Evolutionary conservation across 2,888 invertebrate species (phyloP).

Genomic region (Dorcus parallelipipedus): DNA sequence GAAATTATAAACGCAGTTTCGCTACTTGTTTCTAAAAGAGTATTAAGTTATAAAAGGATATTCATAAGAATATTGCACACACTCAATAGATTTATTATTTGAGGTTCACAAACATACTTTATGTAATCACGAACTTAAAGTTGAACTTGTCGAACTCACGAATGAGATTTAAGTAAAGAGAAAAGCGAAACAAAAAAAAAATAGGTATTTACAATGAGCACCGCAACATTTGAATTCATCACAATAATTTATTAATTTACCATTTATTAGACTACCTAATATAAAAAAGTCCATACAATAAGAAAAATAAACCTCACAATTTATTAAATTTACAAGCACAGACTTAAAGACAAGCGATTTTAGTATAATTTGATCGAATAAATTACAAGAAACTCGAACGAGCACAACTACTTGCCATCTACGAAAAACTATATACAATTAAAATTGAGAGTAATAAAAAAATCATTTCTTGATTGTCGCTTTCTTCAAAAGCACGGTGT

Average conservation of each 20-base stretch:
- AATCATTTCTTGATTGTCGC: background rate
- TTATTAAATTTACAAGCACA: slow-evolving; percentile 8
- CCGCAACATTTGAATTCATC: slow-evolving; percentile 12
- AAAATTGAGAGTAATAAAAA: background rate
- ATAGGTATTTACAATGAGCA: slow-evolving; percentile 9
- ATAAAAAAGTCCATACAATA: slow-evolving; percentile 16
- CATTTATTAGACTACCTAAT: slow-evolving; percentile 14
- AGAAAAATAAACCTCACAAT: slow-evolving; percentile 14
- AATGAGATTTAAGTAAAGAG: background rate
- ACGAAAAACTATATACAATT: background rate
- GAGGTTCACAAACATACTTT: too few relatives aligned
- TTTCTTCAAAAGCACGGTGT: background rate
- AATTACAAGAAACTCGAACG: background rate
- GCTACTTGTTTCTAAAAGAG: too few relatives aligned
- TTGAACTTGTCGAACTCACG: too few relatives aligned
- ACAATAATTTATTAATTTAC: slow-evolving; percentile 20
- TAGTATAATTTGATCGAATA: background rate
- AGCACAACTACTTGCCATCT: background rate
- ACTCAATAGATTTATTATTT: too few relatives aligned
- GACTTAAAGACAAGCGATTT: background rate
- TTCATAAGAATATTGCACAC: too few relatives aligned
- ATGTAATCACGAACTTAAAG: too few relatives aligned
- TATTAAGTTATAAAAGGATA: too few relatives aligned
- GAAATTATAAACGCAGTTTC: too few relatives aligned
- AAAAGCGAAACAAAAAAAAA: background rate